Evolutionary conservation across 2,113 vertebrate species (phyloP).

Genomic region (Apteryx mantelli): DNA sequence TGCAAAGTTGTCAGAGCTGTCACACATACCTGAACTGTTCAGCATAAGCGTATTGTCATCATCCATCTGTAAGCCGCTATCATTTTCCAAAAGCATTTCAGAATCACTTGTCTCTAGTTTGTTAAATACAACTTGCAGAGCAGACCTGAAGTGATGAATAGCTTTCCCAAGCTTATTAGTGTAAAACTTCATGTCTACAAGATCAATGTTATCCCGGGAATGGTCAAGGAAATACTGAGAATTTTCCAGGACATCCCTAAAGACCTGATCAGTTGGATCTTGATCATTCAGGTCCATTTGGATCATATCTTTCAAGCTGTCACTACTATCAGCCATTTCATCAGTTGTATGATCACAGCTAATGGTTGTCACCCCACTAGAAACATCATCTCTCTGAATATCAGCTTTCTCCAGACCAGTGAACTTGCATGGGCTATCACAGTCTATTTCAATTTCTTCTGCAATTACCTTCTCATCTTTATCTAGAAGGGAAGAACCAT

Average conservation of each 20-base stretch:
- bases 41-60: conserved; percentile 67
- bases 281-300: conserved; percentile 82
- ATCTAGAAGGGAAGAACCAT: conserved; percentile 48
- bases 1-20: conserved; percentile 71
- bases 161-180: conserved; percentile 85
- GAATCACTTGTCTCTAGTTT: conserved; percentile 82
- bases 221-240: conserved; percentile 75
- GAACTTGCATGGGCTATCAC: conserved; percentile 58
- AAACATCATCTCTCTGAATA: conserved; percentile 75
- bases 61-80: conserved; percentile 73
- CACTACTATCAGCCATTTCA: conserved; percentile 73
- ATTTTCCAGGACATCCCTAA: conserved; percentile 80
- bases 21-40: conserved; percentile 64
- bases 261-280: conserved; percentile 76
- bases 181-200: conserved; percentile 81
- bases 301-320: conserved; percentile 79
- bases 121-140: conserved; percentile 88
- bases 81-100: conserved; percentile 77
- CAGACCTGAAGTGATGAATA: conserved; percentile 86
- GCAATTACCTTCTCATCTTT: conserved; percentile 47
- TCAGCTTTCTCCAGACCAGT: conserved; percentile 72
- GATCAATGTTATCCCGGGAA: conserved; percentile 75
- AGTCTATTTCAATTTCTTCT: conserved; percentile 47
- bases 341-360: conserved; percentile 66
- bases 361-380: conserved; percentile 64